Percentiles rank a stretch among this genome's conserved stretches.
phyloP scores from a whole-genome alignment of 1,140 invertebrate genomes.

The Acyrthosiphon pisum region DNA sequence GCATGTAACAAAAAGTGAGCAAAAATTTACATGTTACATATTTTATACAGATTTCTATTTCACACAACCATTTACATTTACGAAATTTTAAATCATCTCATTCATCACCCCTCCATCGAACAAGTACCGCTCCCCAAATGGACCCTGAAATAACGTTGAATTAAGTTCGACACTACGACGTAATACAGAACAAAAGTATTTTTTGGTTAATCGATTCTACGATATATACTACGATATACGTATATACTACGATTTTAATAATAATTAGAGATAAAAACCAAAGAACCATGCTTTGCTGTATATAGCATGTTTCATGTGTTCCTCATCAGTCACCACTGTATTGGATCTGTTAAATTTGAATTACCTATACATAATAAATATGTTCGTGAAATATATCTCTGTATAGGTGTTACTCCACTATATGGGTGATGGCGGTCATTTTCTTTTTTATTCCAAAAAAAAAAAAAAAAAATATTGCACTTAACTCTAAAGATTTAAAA shows the following conservation, averaged over 20 bases:
- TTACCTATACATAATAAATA: rapidly evolving
- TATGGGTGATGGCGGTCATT: not conserved
- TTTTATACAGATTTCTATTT: not conserved
- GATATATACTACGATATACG: not conserved
- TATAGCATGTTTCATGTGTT: not conserved
- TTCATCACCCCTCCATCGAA: not conserved
- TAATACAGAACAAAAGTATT: not conserved
- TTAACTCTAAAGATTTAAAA: no score
- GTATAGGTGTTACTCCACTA: not conserved
- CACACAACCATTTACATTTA: not conserved
- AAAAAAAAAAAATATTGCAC: conserved; percentile 1
- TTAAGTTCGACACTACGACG: not conserved
- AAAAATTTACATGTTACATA: not conserved
- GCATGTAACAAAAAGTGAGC: not conserved
- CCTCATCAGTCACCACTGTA: not conserved
- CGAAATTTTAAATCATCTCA: not conserved
- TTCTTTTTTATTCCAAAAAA: not conserved
- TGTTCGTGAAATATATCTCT: not conserved
- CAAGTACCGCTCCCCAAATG: not conserved
- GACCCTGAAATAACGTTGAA: not conserved
- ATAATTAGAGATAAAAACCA: not conserved
- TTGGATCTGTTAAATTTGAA: not conserved
- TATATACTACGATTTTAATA: no score
- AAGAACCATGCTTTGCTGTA: not conserved
- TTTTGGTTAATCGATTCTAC: not conserved